Evolutionary conservation across 2,888 invertebrate species (phyloP).

Genomic region (Stomorhina lunata): DNA sequence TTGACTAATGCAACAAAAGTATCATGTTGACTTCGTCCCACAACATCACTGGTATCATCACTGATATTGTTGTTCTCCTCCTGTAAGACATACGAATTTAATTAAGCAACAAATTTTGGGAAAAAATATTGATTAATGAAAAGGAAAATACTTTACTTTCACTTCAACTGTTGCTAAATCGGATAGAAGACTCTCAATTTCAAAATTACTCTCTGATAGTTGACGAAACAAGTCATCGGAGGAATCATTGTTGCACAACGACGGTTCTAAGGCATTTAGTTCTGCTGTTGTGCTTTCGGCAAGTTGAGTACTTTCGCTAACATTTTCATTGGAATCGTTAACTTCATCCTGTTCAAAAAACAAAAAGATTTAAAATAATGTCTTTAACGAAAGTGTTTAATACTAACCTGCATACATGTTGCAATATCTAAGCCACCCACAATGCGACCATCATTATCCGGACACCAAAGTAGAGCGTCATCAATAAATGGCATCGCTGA

Average conservation of each 20-base stretch:
- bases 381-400: background rate
- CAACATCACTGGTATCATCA: constrained; percentile 61
- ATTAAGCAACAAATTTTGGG: constrained; percentile 57
- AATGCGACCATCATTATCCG: constrained; percentile 96
- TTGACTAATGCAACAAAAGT: constrained; percentile 70
- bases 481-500: constrained; percentile 97
- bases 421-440: constrained; percentile 87
- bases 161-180: constrained; percentile 88
- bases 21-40: constrained; percentile 77
- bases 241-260: constrained; percentile 81
- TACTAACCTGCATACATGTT: constrained; percentile 89
- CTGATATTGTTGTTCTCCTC: constrained; percentile 75
- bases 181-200: constrained; percentile 90
- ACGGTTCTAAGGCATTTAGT: constrained; percentile 76
- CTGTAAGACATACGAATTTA: constrained; percentile 71
- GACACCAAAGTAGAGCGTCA: constrained; percentile 96
- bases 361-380: background rate
- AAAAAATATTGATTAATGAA: background rate
- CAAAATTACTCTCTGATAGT: constrained; percentile 90
- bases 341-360: constrained; percentile 46
- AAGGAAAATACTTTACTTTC: constrained; percentile 81
- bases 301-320: constrained; percentile 71
- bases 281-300: constrained; percentile 73
- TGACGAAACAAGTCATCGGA: constrained; percentile 91
- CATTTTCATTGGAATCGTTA: constrained; percentile 73